These are phyloP conservation scores for Acromyrmex heyeri DNA, from an alignment of 1,140 invertebrate species.

Conservation along the genomic window DNA sequence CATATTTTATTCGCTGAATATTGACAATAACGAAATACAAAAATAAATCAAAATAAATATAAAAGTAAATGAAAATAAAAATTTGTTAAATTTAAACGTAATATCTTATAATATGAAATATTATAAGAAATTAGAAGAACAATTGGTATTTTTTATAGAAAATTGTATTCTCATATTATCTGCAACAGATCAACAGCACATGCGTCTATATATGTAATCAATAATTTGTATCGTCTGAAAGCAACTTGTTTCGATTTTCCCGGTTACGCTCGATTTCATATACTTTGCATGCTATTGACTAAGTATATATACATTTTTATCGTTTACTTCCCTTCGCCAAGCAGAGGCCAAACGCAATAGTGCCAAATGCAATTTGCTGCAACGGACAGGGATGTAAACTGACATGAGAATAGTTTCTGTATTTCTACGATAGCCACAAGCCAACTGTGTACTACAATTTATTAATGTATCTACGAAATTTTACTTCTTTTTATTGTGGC, in stretches of 20 bases:
- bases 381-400: slow-evolving; percentile 19
- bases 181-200: not conserved
- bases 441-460: not conserved
- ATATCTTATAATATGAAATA: not conserved
- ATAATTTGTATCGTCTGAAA: slow-evolving; percentile 1
- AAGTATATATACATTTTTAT: slow-evolving; percentile 26
- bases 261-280: slow-evolving; percentile 5
- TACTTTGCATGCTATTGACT: not conserved
- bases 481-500: not conserved
- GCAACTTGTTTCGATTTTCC: slow-evolving; percentile 23
- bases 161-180: not conserved
- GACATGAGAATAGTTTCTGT: slow-evolving; percentile 31
- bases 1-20: not conserved
- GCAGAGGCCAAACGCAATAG: not conserved
- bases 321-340: slow-evolving; percentile 16
- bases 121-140: not conserved
- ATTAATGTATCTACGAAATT: slow-evolving; percentile 8
- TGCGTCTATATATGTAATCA: slow-evolving; percentile 1
- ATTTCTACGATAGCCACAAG: slow-evolving; percentile 13
- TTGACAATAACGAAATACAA: not conserved
- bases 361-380: slow-evolving; percentile 29
- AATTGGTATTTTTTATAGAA: not conserved
- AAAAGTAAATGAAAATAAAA: slow-evolving; percentile 4
- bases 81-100: not conserved
- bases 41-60: not conserved